phyloP scores from a whole-genome alignment of 2,888 invertebrate genomes.

The Drosophila multiciliata region DNA sequence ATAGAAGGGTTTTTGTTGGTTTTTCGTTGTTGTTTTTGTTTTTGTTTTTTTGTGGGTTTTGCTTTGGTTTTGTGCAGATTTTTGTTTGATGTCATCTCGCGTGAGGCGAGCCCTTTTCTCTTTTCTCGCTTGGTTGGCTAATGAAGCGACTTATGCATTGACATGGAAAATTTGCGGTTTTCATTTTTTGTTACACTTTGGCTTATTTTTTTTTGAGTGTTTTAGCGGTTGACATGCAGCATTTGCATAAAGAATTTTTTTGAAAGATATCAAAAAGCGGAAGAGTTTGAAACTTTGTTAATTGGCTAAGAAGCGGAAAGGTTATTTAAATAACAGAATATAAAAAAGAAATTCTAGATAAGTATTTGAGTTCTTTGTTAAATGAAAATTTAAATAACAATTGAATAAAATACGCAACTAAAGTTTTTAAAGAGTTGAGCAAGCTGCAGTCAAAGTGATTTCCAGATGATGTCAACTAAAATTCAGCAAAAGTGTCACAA shows the following conservation, averaged over 20 bases:
- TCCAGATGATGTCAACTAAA: conserved; percentile 22
- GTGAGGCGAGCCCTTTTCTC: conserved; percentile 27
- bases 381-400: neutral
- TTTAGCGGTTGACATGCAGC: conserved; percentile 63
- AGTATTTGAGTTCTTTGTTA: neutral
- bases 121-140: conserved; percentile 50
- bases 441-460: neutral
- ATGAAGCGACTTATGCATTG: conserved; percentile 80
- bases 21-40: neutral
- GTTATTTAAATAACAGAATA: neutral
- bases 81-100: conserved; percentile 66
- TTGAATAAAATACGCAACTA: neutral
- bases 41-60: conserved; percentile 13
- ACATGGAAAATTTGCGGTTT: conserved; percentile 78
- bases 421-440: neutral
- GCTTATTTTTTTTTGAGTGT: conserved; percentile 29
- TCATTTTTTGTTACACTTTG: conserved; percentile 18
- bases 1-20: conserved; percentile 22
- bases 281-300: conserved; percentile 53
- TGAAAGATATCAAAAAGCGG: conserved; percentile 17
- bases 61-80: conserved; percentile 28
- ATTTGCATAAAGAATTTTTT: conserved; percentile 64
- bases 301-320: conserved; percentile 48
- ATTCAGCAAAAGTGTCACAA: conserved; percentile 4
- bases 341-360: neutral